Evolutionary conservation across 1,140 invertebrate species (phyloP), one percentile per base, ranked within the genome.

Genomic region (Penaeus vannamei): DNA sequence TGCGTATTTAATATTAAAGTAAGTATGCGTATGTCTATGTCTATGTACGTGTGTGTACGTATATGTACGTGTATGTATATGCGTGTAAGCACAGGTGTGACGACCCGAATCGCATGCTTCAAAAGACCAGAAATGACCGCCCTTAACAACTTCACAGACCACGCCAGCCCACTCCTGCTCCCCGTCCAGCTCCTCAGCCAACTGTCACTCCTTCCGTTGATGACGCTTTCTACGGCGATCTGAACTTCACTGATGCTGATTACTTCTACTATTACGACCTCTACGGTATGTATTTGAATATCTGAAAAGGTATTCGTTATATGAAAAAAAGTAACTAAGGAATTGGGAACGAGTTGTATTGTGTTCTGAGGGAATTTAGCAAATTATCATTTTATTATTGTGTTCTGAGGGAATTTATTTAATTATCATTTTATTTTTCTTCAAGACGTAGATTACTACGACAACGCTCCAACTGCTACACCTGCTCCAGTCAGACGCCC

Each of bases 241-340:
- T 79, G 12, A 89, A 89, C 87, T 85, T 53, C 60, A 89, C 87
- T 22, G 87, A 89, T 53, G 32, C 69, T 46, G 87, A 89, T 36
- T 89, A 80, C 36, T 79, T 84, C 81, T 89, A 84, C 82, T 89
- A 84, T 69, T 89, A 89, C 60, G 87, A 89, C 23, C 86, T 89
- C 32, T 89, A 89, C 60, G 87, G 87, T 89, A 60, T 84, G 87
- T 14, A 84, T 32, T 53, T 76, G 19, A 85, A 7, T n/a, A 4
- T n/a, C 19, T 66, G 53, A 53, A 53, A 53, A 10, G 53, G 14
- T 1, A 17, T 17, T 53, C 12, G 17, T 53, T 53, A 20, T n/a
- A 42, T 19, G 46, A 2, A 53, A 81, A 81, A 46, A 53, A n/a
- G 4, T 4, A 22, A 0, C 29, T 0, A 32, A 59, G 46, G 19